These are phyloP conservation scores for Sarcophaga carnaria DNA, from an alignment of 2,888 invertebrate genomes.

Conservation along the genomic window DNA sequence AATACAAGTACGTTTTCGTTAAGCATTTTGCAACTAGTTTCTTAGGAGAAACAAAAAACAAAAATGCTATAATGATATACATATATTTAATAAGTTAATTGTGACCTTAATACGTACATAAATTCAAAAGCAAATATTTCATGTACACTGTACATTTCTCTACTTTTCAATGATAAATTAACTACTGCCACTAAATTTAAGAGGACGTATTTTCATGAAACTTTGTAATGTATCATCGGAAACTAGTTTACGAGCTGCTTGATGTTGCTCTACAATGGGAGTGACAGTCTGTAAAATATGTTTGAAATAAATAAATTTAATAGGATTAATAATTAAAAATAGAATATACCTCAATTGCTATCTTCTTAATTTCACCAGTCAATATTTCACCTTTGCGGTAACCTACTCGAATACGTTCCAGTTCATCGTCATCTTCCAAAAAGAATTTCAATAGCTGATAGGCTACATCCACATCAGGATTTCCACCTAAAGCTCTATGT, in stretches of 20 bases:
- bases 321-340: conserved; percentile 10
- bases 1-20: no score
- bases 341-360: conserved; percentile 87
- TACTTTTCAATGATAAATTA: conserved; percentile 5
- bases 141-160: not conserved
- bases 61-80: not conserved
- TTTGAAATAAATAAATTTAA: conserved; percentile 10
- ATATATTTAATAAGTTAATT: conserved; percentile 9
- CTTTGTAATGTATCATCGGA: conserved; percentile 92
- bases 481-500: conserved; percentile 94
- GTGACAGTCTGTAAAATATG: conserved; percentile 83
- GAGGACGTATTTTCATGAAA: conserved; percentile 92
- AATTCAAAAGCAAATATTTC: conserved; percentile 44
- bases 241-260: conserved; percentile 88
- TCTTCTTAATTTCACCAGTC: conserved; percentile 96
- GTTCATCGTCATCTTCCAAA: conserved; percentile 93
- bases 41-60: conserved; percentile 9
- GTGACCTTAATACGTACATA: conserved; percentile 16
- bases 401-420: conserved; percentile 86
- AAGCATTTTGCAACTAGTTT: not conserved
- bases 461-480: conserved; percentile 97
- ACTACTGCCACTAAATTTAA: conserved; percentile 83
- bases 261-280: conserved; percentile 91
- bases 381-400: conserved; percentile 88
- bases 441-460: conserved; percentile 98